Evolutionary conservation across 2,797 vertebrate species (phyloP), one percentile per base, ranked within the genome.

Genomic region (Spea hammondii): DNA sequence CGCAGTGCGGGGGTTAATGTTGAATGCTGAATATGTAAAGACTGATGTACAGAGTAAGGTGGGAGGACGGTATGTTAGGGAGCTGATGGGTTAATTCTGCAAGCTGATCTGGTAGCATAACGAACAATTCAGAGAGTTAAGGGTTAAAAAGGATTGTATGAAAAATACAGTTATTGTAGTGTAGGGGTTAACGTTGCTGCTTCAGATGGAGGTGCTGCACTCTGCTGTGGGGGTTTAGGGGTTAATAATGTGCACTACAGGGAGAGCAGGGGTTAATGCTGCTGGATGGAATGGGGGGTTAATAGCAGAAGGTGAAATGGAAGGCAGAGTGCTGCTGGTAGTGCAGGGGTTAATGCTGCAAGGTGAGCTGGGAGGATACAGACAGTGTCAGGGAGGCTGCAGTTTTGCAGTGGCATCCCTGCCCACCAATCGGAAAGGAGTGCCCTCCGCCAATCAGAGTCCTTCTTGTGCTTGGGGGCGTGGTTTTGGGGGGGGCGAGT

Each of bases 301-400:
- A 65, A 59, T 76, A 54, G 0, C n/a, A 17, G n/a, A 59, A 47
- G 53, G 10, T 44, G 17, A 11, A 3, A 13, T 47, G 68, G 69
- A 5, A 65, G 48, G 76, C 59, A 71, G n/a, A 64, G 71, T 46
- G 59, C 50, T 8, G 32, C 72, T 12, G 65, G 65, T 51, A 76
- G 74, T 46, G 73, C 62, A 55, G 73, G 73, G 59, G 77, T 79
- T 69, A 79, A 79, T 79, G 71, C 10, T 68, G 77, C 69, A 78
- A 51, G 77, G 72, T 62, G 67, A 65, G 72, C 65, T 70, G 66
- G 67, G 78, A 74, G 78, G 45, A 17, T 11, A 13, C 64, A 50
- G 53, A 32, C 75, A 14, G 76, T 14, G 60, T 46, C 48, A 51
- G 57, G 77, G 60, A 48, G 77, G 77, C 6, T 48, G 11, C 60